Percentiles rank a stretch among this genome's conserved stretches.
phyloP scores from a whole-genome alignment of 2,113 vertebrate genomes.

The Triplophysa dalaica region DNA sequence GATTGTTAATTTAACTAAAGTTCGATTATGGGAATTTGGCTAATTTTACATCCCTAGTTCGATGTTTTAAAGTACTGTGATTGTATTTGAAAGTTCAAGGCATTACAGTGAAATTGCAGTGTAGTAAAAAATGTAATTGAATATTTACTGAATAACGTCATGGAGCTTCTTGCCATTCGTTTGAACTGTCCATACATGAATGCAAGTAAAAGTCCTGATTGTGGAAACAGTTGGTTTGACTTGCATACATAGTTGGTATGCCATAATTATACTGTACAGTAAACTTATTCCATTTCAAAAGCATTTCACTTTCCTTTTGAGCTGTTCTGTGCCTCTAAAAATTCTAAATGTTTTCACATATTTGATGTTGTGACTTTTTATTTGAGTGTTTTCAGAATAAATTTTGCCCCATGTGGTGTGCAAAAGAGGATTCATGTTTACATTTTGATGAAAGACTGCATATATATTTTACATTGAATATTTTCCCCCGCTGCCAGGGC shows the following conservation, averaged over 20 bases:
- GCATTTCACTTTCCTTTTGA: background rate
- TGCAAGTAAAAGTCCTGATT: background rate
- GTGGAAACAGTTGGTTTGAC: background rate
- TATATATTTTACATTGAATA: conserved; percentile 4
- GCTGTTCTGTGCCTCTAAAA: background rate
- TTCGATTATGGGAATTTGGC: too few species aligned
- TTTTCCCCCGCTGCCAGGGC: background rate
- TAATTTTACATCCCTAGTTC: too few species aligned
- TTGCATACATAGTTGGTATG: background rate
- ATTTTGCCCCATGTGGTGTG: background rate
- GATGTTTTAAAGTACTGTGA: too few species aligned
- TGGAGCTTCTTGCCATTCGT: background rate
- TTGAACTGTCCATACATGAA: background rate
- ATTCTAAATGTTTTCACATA: background rate
- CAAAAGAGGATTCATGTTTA: background rate
- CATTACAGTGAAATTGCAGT: too few species aligned
- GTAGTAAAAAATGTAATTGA: too few species aligned
- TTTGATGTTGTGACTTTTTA: background rate
- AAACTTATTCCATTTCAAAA: background rate
- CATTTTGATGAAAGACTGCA: background rate
- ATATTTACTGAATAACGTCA: background rate
- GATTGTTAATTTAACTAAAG: too few species aligned
- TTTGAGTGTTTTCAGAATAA: background rate
- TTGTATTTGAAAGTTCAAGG: too few species aligned
- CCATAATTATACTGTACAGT: background rate